Conservation (phyloP, 2,888 invertebrate genomes). For the Microctonus aethiopoides region DNA sequence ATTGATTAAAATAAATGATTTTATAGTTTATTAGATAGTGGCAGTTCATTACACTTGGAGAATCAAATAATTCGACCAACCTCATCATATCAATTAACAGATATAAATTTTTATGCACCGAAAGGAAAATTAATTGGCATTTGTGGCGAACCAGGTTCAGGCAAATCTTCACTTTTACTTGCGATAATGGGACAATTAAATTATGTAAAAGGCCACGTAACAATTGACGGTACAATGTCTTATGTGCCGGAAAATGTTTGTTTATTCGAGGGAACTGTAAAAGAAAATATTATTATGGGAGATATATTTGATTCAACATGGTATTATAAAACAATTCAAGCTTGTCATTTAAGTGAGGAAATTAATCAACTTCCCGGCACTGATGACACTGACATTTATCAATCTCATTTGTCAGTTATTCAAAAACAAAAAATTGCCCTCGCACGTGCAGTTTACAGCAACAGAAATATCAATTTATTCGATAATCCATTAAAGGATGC, state of each 20-base stretch:
- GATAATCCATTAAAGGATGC: slow-evolving; percentile 50
- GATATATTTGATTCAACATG: slow-evolving; percentile 68
- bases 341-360: slow-evolving; percentile 69
- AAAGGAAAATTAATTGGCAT: slow-evolving; percentile 68
- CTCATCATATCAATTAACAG: slow-evolving; percentile 36
- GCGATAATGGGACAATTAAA: slow-evolving; percentile 69
- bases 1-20: neutral
- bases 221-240: slow-evolving; percentile 67
- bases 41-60: neutral
- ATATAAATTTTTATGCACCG: slow-evolving; percentile 56
- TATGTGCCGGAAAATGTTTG: slow-evolving; percentile 71
- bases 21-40: neutral
- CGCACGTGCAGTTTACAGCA: slow-evolving; percentile 69
- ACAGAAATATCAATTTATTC: slow-evolving; percentile 52
- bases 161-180: slow-evolving; percentile 70
- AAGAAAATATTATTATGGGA: slow-evolving; percentile 74
- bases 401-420: slow-evolving; percentile 68
- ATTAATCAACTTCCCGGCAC: slow-evolving; percentile 69
- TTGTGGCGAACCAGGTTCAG: slow-evolving; percentile 70
- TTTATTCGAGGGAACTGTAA: slow-evolving; percentile 72
- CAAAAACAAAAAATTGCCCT: slow-evolving; percentile 69
- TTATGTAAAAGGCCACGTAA: slow-evolving; percentile 61
- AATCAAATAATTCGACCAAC: neutral
- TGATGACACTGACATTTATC: slow-evolving; percentile 71
- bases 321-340: slow-evolving; percentile 69